Evolutionary conservation across 2,888 invertebrate genomes (phyloP).

Genomic region (Scaptomyza caliginosa): DNA sequence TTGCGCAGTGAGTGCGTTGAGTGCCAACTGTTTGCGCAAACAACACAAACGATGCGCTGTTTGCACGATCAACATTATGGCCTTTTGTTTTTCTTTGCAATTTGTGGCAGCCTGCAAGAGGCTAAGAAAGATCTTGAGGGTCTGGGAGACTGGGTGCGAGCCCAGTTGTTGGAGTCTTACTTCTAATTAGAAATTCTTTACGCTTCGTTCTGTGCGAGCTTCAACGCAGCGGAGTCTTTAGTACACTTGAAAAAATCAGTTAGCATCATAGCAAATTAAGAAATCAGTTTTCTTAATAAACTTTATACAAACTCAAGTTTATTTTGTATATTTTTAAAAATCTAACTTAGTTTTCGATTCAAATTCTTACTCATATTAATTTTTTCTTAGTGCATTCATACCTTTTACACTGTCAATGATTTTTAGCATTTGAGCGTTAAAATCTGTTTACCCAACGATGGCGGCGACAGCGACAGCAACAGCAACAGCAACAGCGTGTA

Average conservation of each 20-base stretch:
- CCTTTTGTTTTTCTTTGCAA: constrained; percentile 77
- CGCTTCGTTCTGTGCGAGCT: constrained; percentile 59
- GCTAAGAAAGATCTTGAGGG: constrained; percentile 1
- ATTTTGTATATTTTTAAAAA: too few species aligned
- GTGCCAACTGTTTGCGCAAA: constrained; percentile 77
- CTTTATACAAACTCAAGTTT: too few species aligned
- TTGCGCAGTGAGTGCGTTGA: constrained; percentile 44
- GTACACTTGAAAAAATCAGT: neutral
- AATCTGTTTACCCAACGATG: constrained; percentile 64
- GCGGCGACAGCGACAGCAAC: constrained; percentile 24
- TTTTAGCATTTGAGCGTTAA: constrained; percentile 80
- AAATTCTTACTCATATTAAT: neutral
- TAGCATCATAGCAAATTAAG: neutral
- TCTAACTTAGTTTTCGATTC: too few species aligned
- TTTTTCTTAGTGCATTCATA: neutral
- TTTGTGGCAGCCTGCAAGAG: constrained; percentile 66
- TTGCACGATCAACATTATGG: constrained; percentile 58
- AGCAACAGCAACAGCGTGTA: too few species aligned
- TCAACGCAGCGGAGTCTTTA: constrained; percentile 12
- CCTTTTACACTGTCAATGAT: constrained; percentile 40
- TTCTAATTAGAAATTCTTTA: constrained; percentile 79
- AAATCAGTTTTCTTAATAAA: too few species aligned
- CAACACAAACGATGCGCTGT: constrained; percentile 60
- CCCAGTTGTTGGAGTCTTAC: constrained; percentile 63
- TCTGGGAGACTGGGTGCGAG: neutral